Evolutionary conservation across 2,888 invertebrate species (phyloP).

Genomic region (Dasypolia templi): DNA sequence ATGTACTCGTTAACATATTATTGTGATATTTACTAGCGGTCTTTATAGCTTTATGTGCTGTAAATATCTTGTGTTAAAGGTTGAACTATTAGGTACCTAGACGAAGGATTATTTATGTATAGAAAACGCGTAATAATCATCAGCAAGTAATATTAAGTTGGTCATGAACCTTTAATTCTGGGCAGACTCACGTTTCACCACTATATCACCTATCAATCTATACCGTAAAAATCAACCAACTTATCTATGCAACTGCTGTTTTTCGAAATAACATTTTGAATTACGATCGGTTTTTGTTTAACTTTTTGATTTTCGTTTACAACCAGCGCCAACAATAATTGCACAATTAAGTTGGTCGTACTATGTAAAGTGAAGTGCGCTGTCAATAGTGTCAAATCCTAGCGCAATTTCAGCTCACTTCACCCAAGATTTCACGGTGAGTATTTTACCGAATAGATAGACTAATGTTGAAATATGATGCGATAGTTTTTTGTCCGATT

Average conservation of each 20-base stretch:
- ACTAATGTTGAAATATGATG: neutral
- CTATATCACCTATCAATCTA: neutral
- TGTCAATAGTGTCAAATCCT: neutral
- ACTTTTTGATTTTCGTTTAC: too few species aligned
- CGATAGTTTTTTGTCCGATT: neutral
- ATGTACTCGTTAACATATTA: conserved; percentile 66
- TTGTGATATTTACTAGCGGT: conserved; percentile 53
- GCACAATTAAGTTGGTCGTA: too few species aligned
- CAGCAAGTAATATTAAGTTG: neutral
- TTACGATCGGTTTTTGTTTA: too few species aligned
- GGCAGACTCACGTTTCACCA: neutral
- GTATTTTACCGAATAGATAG: neutral
- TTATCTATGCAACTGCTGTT: too few species aligned
- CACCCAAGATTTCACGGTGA: neutral
- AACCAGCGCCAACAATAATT: too few species aligned
- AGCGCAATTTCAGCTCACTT: neutral
- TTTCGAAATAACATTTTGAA: too few species aligned
- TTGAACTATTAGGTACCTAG: conserved; percentile 11
- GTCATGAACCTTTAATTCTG: neutral
- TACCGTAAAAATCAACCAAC: neutral
- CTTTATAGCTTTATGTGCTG: conserved; percentile 24
- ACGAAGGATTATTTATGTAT: neutral
- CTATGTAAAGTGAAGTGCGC: neutral
- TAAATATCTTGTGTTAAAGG: conserved; percentile 21
- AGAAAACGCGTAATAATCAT: neutral